A percentile compares a stretch with the other conserved stretches of the same genome.
These are phyloP conservation scores for Stenichneumon culpator DNA, from an alignment of 2,888 invertebrate genomes.

Conservation along the genomic window DNA sequence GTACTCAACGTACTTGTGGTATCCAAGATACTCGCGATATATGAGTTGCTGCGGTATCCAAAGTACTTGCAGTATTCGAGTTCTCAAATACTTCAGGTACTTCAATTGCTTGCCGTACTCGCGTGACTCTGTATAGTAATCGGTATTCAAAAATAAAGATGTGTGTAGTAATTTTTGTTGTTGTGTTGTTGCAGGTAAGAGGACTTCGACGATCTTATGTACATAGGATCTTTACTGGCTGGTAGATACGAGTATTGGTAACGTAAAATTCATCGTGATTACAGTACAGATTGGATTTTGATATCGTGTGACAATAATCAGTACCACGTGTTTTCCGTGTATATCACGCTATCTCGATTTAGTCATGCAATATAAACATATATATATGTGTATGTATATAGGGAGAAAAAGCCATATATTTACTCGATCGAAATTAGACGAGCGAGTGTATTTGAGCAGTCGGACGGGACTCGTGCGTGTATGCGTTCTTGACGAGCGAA, in stretches of 20 bases:
- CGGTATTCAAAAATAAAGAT: neutral
- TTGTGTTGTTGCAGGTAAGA: constrained; percentile 61
- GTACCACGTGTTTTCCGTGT: neutral
- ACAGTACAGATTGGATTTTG: neutral
- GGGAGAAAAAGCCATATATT: constrained; percentile 4
- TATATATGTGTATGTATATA: too few species aligned
- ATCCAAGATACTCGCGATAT: too few species aligned
- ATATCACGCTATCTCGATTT: neutral
- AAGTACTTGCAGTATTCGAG: too few species aligned
- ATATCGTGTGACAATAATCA: neutral
- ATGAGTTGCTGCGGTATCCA: too few species aligned
- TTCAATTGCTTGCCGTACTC: neutral
- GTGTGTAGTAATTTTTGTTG: constrained; percentile 7
- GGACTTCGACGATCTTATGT: neutral
- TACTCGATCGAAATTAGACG: constrained; percentile 14
- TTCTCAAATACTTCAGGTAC: too few species aligned
- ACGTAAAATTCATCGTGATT: constrained; percentile 31
- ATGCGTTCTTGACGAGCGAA: constrained; percentile 8
- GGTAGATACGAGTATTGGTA: constrained; percentile 16
- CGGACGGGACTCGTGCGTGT: neutral
- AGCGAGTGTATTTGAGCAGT: neutral
- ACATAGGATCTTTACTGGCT: neutral
- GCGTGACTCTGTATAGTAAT: neutral
- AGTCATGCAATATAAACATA: neutral
- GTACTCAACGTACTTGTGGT: too few species aligned